Percentiles rank a stretch among this genome's conserved stretches.
Evolutionary conservation across 1,140 invertebrate genomes (phyloP).

Genomic region (Drosophila subpulchrella): DNA sequence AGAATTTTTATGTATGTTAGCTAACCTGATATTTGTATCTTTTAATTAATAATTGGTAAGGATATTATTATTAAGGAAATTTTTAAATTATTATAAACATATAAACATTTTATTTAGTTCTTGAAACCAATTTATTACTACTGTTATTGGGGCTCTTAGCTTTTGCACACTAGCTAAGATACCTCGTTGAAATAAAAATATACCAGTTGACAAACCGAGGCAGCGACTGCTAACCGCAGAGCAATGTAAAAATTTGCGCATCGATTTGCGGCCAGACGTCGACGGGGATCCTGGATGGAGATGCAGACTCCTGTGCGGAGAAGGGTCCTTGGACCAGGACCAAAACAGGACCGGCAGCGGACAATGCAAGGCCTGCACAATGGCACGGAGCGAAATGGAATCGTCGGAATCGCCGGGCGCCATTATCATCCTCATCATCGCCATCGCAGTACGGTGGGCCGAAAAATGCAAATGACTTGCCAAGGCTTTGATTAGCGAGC

Average conservation of each 20-base stretch:
- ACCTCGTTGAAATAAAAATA: slow-evolving; percentile 2
- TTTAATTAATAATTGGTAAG: too few species aligned
- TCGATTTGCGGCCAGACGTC: slow-evolving; percentile 77
- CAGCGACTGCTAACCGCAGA: slow-evolving; percentile 66
- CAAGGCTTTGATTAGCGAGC: slow-evolving; percentile 70
- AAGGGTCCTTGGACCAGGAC: slow-evolving; percentile 1
- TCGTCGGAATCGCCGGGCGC: slow-evolving; percentile 22
- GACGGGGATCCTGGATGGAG: slow-evolving; percentile 39
- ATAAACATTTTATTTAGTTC: background rate
- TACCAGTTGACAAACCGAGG: slow-evolving; percentile 36
- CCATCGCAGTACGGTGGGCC: slow-evolving; percentile 59
- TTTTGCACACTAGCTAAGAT: background rate
- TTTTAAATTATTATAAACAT: too few species aligned
- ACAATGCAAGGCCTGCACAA: slow-evolving; percentile 49
- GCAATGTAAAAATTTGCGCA: slow-evolving; percentile 77
- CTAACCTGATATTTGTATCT: too few species aligned
- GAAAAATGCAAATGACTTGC: slow-evolving; percentile 68
- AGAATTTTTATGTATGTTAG: too few species aligned
- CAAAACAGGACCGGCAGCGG: slow-evolving; percentile 17
- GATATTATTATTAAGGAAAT: too few species aligned
- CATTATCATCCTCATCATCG: slow-evolving; percentile 49
- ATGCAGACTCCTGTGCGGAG: slow-evolving; percentile 23
- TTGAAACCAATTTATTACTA: background rate
- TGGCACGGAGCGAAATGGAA: slow-evolving; percentile 12
- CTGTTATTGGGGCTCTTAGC: background rate